Base-by-base conservation (phyloP, 2,113 vertebrate species). In the Sinocyclocheilus anophthalmus region DNA sequence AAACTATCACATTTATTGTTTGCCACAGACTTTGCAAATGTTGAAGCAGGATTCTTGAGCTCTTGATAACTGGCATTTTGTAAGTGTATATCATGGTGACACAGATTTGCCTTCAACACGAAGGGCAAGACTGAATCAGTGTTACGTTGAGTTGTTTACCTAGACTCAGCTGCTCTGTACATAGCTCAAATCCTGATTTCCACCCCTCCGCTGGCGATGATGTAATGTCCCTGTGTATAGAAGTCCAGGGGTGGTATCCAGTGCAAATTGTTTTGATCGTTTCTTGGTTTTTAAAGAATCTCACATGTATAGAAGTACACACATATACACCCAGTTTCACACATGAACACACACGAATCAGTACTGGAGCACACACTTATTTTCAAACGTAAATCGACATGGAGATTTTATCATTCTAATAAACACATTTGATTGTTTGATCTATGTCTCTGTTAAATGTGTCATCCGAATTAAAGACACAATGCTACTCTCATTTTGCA, bases 331-430 rank as follows among this genome's bases (percentile, higher is more conserved):
- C 61, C 39, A 70, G 77, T 63, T 24, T 61, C 85, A 81, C 48
- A 78, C 4, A 72, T 2, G 67, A 26, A 42, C 69, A 73, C 63
- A 53, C 50, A 83, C n/a, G 3, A 81, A 76, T 79, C 9, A 2
- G 45, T 53, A 33, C 76, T 65, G 78, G 45, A 72, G 55, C 78
- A 84, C 83, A 88, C 87, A 85, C 82, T 69, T 85, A 86, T 78
- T 86, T 90, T 90, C 81, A 88, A 45, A 76, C 72, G 76, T 76
- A 84, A 80, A 76, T 85, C 78, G 24, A 88, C 81, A 80, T 80
- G 86, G 85, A 89, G 73, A 88, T 90, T 89, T 89, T 90, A 86
- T 89, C 87, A 85, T 87, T 88, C 87, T 87, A 90, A 90, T 90
- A 90, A 89, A 90, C 85, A 85, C 76, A 83, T 83, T 85, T 65